A percentile compares a stretch with the other conserved stretches of the same genome.
These are phyloP conservation scores for Bujurquina vittata DNA, from an alignment of 2,113 vertebrate species.

Conservation along the genomic window DNA sequence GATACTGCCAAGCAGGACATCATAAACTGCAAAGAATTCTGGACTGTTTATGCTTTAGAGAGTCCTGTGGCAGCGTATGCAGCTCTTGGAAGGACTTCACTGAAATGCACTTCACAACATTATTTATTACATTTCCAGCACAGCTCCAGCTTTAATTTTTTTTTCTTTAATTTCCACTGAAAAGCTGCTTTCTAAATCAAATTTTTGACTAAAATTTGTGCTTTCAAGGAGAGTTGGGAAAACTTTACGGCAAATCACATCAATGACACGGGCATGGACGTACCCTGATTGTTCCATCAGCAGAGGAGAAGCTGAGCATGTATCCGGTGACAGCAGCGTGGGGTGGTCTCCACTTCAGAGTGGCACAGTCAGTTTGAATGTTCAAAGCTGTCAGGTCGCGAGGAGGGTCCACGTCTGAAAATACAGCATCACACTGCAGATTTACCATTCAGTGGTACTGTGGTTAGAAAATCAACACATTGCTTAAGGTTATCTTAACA, in stretches of 20 bases:
- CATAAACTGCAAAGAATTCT: neutral
- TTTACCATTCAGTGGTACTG: neutral
- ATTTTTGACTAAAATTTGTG: neutral
- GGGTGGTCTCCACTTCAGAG: constrained; percentile 88
- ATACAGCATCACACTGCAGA: constrained; percentile 6
- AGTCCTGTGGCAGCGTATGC: neutral
- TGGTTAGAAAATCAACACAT: neutral
- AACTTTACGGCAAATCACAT: neutral
- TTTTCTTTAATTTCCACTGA: neutral
- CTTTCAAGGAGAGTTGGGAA: neutral
- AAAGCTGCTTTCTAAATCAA: neutral
- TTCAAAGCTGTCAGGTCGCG: constrained; percentile 84
- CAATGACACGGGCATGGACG: neutral
- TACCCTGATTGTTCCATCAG: constrained; percentile 87
- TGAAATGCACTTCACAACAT: neutral
- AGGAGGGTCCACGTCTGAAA: constrained; percentile 88
- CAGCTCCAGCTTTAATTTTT: neutral
- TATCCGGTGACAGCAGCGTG: constrained; percentile 85
- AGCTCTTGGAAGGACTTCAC: neutral
- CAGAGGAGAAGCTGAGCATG: constrained; percentile 85
- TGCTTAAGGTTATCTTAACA: neutral
- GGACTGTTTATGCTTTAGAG: neutral
- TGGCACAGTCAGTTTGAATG: constrained; percentile 86
- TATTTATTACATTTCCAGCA: neutral
- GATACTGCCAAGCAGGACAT: neutral